Evolutionary conservation across 2,888 invertebrate species (phyloP).

Genomic region (Caenorhabditis sinica): DNA sequence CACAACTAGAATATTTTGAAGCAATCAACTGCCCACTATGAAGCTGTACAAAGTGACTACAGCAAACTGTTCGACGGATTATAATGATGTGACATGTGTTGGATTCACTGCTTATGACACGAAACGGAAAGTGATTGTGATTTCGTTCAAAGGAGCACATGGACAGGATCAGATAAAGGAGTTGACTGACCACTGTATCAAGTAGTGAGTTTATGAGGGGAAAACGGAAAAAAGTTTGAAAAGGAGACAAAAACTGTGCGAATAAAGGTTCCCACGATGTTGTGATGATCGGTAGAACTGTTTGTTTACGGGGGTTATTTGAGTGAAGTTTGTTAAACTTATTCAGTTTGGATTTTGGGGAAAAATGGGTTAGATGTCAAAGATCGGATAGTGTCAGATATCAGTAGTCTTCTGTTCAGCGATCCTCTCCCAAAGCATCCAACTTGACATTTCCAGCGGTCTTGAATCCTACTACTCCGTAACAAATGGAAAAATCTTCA

Average conservation of each 20-base stretch:
- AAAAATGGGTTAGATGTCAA: not conserved
- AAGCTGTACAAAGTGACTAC: constrained; percentile 30
- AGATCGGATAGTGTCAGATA: not conserved
- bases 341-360: not conserved
- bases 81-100: constrained; percentile 50
- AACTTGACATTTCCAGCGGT: constrained; percentile 40
- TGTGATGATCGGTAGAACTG: not conserved
- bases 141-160: constrained; percentile 51
- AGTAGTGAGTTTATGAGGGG: constrained; percentile 19
- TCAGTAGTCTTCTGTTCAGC: too few relatives aligned
- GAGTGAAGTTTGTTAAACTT: not conserved
- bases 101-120: constrained; percentile 52
- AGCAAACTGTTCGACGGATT: constrained; percentile 44
- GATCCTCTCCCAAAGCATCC: too few relatives aligned
- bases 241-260: not conserved
- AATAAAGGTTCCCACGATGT: constrained; percentile 8
- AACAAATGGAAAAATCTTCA: constrained; percentile 44
- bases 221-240: too few relatives aligned
- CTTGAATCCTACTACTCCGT: constrained; percentile 34
- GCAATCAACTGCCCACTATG: constrained; percentile 54
- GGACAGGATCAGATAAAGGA: constrained; percentile 51
- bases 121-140: constrained; percentile 37
- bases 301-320: not conserved
- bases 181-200: not conserved
- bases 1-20: constrained; percentile 21